Evolutionary conservation across 2,113 vertebrate species (phyloP), one percentile per base, ranked within the genome.

Genomic region (Nothocercus julius): DNA sequence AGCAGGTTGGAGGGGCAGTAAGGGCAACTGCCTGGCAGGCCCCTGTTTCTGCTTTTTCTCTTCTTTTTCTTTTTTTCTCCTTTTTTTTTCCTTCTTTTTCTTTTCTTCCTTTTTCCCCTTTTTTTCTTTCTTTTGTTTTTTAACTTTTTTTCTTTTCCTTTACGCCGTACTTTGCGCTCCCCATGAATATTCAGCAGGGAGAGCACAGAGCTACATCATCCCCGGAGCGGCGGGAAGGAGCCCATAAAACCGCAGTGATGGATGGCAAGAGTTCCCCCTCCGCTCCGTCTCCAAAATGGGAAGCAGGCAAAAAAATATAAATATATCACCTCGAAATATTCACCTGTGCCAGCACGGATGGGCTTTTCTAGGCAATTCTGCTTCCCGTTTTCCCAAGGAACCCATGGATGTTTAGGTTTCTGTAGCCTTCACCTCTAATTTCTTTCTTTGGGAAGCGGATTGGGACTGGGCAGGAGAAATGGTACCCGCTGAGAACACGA

Each of bases 181-280:
- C 92, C 75, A 72, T 84, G 82, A 85, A 75, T 77, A 93, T 94
- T 76, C 89, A 93, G 87, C 4, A 14, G 82, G 88, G 82, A 59
- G 47, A 88, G 53, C 68, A 2, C 17, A 42, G 21, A 7, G 9
- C 85, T 84, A 7, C 85, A 72, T 95, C 94, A 61, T 34, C 79
- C 27, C 20, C 20, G 47, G 38, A 51, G 0, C 67, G 95, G 54
- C 4, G 5, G 80, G 88, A 91, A 90, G 75, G 82, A 96, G 89
- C 95, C 92, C 88, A 17, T 73, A 84, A 96, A 91, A 75, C 1
- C 13, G 0, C 13, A 4, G 17, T 85, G 92, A 92, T 81, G 78
- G 51, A 82, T 66, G 72, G 16, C 9, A 3, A 69, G 47, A 36
- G 2, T 56, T 73, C 34, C 59, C 87, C 25, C 24, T 54, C 72